Evolutionary conservation across 2,888 invertebrate genomes (phyloP).

Genomic region (Fissipunctia ypsillon): DNA sequence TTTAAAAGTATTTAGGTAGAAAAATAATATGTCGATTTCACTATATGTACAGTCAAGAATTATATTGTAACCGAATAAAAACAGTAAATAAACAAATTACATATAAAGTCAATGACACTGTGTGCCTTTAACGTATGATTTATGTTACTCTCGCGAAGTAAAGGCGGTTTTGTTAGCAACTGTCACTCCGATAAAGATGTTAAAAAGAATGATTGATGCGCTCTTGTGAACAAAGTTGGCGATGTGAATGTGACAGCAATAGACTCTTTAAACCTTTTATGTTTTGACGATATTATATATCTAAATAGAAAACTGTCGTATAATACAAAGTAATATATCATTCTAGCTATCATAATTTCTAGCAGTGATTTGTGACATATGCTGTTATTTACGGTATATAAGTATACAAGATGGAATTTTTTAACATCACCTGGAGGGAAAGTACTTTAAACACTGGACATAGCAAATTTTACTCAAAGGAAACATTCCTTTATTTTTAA

Average conservation of each 20-base stretch:
- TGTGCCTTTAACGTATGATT: not conserved
- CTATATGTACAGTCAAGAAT: not conserved
- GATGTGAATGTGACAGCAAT: conserved; percentile 32
- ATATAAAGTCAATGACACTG: conserved; percentile 51
- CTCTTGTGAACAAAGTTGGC: conserved; percentile 32
- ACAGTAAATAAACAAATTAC: conserved; percentile 4
- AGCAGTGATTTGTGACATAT: not conserved
- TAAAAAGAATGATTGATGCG: conserved; percentile 68
- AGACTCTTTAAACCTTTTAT: conserved; percentile 21
- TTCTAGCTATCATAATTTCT: not conserved
- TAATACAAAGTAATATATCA: not conserved
- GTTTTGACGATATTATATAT: conserved; percentile 6
- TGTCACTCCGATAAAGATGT: conserved; percentile 44
- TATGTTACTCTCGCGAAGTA: conserved; percentile 22
- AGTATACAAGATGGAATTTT: too few relatives aligned
- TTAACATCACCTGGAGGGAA: too few relatives aligned
- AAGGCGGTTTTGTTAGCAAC: conserved; percentile 46
- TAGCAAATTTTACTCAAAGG: too few relatives aligned
- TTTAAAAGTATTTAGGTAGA: not conserved
- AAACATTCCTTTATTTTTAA: too few relatives aligned
- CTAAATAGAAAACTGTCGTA: not conserved
- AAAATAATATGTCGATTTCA: too few relatives aligned
- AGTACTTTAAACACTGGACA: too few relatives aligned
- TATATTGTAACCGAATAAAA: not conserved
- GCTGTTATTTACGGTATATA: too few relatives aligned